phyloP scores from a whole-genome alignment of 1,140 invertebrate species.

The Drosophila seguyi region DNA sequence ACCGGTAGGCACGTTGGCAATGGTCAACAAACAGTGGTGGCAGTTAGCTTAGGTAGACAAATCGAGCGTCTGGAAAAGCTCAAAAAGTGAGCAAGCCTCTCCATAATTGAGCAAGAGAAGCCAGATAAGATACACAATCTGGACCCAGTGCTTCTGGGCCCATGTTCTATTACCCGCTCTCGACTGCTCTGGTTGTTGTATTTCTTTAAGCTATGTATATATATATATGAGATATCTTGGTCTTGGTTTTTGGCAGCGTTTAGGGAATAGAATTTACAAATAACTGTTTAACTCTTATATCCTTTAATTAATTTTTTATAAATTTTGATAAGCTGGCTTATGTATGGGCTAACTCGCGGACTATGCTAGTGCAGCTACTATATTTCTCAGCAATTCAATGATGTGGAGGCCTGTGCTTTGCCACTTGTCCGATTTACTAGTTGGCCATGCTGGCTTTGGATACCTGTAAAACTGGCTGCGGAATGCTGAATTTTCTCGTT shows the following conservation, averaged over 20 bases:
- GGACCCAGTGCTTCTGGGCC: not conserved
- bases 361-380: not conserved
- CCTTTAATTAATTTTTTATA: not conserved
- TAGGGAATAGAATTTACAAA: too few species aligned
- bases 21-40: conserved; percentile 54
- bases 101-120: conserved; percentile 28
- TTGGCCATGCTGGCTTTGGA: conserved; percentile 50
- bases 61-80: conserved; percentile 29
- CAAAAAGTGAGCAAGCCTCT: conserved; percentile 3
- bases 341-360: not conserved
- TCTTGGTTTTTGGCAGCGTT: too few species aligned
- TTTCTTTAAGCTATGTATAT: not conserved
- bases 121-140: conserved; percentile 53
- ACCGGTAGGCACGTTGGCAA: conserved; percentile 28
- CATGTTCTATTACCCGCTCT: not conserved
- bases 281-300: not conserved
- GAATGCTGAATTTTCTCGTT: conserved; percentile 70
- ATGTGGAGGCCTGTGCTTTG: conserved; percentile 15
- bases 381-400: not conserved
- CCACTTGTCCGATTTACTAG: conserved; percentile 50
- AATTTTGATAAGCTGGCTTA: not conserved
- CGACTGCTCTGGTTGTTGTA: not conserved
- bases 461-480: conserved; percentile 72
- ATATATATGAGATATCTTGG: too few species aligned
- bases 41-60: conserved; percentile 10